Percentiles rank a stretch among this genome's conserved stretches.
These are phyloP conservation scores for Corvus cornix DNA, from an alignment of 2,113 vertebrate species.

Conservation along the genomic window DNA sequence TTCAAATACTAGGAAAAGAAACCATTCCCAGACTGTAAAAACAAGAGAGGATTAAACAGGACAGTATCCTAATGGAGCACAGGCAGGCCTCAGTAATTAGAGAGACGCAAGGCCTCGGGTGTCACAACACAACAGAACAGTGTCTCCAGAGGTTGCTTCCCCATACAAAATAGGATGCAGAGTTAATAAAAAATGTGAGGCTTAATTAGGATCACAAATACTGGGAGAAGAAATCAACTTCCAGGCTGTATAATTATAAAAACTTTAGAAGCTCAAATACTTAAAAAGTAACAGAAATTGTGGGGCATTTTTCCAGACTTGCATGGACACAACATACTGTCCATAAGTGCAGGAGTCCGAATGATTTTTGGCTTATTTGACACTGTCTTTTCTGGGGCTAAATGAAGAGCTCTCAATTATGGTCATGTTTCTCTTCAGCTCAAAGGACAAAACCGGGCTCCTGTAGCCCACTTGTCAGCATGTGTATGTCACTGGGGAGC, in stretches of 20 bases:
- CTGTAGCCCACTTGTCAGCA: fast-evolving
- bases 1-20: constrained; percentile 49
- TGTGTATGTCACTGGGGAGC: not conserved
- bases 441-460: not conserved
- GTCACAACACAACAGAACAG: not conserved
- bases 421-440: not conserved
- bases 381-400: not conserved
- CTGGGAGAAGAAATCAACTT: constrained; percentile 36
- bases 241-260: constrained; percentile 41
- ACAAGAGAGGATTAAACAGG: constrained; percentile 29
- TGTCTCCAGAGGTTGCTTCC: not conserved
- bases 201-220: constrained; percentile 65
- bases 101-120: constrained; percentile 21
- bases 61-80: constrained; percentile 1
- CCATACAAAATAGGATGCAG: constrained; percentile 11
- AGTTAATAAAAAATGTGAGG: constrained; percentile 60
- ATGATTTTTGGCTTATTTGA: not conserved
- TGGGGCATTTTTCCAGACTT: fast-evolving
- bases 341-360: not conserved
- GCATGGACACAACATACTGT: not conserved
- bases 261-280: constrained; percentile 21
- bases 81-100: constrained; percentile 49
- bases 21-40: not conserved
- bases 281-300: not conserved
- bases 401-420: not conserved